A percentile compares a stretch with the other conserved stretches of the same genome.
phyloP scores from a whole-genome alignment of 2,113 vertebrate species.

The Nycticryphes semicollaris region DNA sequence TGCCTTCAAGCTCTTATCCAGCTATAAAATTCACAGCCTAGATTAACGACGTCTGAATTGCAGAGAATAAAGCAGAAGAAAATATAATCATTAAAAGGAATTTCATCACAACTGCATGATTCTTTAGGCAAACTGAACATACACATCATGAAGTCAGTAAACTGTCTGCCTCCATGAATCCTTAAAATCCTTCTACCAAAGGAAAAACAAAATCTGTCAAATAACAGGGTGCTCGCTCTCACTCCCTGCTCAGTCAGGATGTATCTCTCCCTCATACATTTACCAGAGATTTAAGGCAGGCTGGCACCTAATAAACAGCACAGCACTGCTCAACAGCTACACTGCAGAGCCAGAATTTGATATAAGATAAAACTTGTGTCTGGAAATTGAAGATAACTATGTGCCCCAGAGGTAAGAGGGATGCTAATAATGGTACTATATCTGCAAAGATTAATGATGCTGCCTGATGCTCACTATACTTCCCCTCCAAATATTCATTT shows the following conservation, averaged over 20 bases:
- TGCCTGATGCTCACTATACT: not conserved
- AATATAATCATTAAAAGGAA: not conserved
- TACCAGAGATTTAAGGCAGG: constrained; percentile 24
- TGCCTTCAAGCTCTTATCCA: not conserved
- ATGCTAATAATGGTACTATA: not conserved
- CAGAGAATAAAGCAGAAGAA: not conserved
- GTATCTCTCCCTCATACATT: not conserved
- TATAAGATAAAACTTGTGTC: not conserved
- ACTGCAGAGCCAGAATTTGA: not conserved
- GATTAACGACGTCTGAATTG: not conserved
- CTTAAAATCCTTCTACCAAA: not conserved
- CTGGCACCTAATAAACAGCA: not conserved
- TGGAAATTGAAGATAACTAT: constrained; percentile 23
- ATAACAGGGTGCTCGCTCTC: not conserved
- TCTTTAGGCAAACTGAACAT: not conserved
- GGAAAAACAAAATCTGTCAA: not conserved
- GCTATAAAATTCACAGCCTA: not conserved
- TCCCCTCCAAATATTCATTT: not conserved
- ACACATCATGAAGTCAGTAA: not conserved
- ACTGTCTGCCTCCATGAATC: not conserved
- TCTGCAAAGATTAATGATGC: not conserved
- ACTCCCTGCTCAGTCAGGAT: not conserved
- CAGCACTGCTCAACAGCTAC: not conserved
- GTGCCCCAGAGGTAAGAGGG: not conserved
- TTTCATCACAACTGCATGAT: not conserved